Percentiles rank a stretch among this genome's conserved stretches.
Conservation (phyloP, 1,140 invertebrate genomes). For the Chlorops oryzae region DNA sequence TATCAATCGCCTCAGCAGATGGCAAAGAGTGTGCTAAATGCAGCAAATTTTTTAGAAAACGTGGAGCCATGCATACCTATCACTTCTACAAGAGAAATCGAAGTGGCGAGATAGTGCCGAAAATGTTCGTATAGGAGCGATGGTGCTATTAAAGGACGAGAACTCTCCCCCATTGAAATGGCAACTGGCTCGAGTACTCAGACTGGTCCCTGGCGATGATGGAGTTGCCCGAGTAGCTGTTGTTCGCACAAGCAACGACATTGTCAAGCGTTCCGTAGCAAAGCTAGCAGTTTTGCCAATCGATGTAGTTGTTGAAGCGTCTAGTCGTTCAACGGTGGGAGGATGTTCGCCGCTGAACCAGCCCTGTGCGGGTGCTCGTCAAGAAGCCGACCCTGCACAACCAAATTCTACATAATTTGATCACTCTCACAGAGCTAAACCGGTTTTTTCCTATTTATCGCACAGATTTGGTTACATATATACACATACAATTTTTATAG, state of each 20-base stretch:
- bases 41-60: neutral
- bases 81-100: neutral
- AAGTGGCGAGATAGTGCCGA: neutral
- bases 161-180: conserved; percentile 13
- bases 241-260: neutral
- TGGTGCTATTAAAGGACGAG: conserved; percentile 25
- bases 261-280: neutral
- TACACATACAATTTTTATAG: too few species aligned
- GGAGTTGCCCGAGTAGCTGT: neutral
- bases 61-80: neutral
- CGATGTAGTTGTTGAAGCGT: conserved; percentile 1
- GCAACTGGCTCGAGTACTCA: conserved; percentile 16
- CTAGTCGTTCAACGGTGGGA: conserved; percentile 7
- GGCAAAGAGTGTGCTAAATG: neutral
- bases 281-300: neutral
- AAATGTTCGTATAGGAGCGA: conserved; percentile 11
- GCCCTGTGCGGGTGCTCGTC: too few species aligned
- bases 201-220: neutral
- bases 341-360: conserved; percentile 8
- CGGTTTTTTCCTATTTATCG: too few species aligned
- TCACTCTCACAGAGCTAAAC: too few species aligned
- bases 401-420: too few species aligned
- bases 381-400: too few species aligned
- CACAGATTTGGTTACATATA: too few species aligned
- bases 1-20: neutral